Percentiles rank a stretch among this genome's conserved stretches.
Conservation (phyloP, 2,113 vertebrate genomes). For the Lophotis ruficrista region DNA sequence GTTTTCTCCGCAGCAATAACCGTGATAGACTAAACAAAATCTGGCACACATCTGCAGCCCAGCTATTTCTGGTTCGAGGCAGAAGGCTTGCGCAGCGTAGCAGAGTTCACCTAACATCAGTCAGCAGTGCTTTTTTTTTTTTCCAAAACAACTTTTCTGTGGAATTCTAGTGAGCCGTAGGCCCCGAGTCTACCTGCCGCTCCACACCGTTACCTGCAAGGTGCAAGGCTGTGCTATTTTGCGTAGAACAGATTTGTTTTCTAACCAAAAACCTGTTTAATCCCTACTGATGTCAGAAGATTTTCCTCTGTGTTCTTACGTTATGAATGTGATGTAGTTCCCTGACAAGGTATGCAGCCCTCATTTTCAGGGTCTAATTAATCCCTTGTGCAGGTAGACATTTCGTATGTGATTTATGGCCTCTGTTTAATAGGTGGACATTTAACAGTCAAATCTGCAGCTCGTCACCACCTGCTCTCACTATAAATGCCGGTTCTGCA, state of each 20-base stretch:
- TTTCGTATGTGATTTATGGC: neutral
- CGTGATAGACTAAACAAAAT: slow-evolving; percentile 46
- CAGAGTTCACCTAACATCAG: neutral
- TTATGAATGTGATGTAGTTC: neutral
- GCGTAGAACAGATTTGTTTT: neutral
- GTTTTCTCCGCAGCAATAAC: neutral
- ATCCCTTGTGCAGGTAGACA: neutral
- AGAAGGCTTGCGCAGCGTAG: neutral
- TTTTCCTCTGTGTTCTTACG: neutral
- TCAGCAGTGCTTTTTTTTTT: neutral
- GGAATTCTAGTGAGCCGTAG: neutral
- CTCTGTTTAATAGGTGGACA: neutral
- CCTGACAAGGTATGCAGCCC: neutral
- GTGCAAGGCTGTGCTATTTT: neutral
- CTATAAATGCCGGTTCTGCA: neutral
- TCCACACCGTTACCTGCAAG: neutral
- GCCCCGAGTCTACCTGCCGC: neutral
- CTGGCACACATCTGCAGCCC: neutral
- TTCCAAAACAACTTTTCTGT: neutral
- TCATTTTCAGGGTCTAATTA: neutral
- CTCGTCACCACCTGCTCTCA: neutral
- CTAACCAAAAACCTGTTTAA: neutral
- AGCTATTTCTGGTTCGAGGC: neutral
- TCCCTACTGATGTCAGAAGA: neutral
- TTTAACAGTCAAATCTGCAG: neutral